phyloP scores from a whole-genome alignment of 1,140 invertebrate genomes.

The Aphaenogaster ashmeadi region DNA sequence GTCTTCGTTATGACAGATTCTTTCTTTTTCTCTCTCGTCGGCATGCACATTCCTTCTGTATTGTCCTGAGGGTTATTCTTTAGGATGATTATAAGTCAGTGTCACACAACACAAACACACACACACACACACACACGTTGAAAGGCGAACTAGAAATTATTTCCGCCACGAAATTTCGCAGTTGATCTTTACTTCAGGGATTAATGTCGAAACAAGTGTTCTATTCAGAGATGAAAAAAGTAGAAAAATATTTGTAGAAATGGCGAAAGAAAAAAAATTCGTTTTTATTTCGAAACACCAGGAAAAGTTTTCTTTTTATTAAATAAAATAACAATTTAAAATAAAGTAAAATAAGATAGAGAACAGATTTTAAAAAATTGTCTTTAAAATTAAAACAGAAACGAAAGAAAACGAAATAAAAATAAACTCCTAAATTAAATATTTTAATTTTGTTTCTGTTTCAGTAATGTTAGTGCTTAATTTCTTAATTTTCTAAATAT shows the following conservation, averaged over 20 bases:
- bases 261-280: neutral
- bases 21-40: slow-evolving; percentile 51
- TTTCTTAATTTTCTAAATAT: no score
- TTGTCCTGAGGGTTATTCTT: slow-evolving; percentile 20
- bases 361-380: no score
- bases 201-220: neutral
- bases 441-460: no score
- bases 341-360: no score
- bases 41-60: slow-evolving; percentile 2
- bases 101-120: neutral
- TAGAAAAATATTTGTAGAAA: neutral
- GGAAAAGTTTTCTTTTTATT: neutral
- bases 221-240: neutral
- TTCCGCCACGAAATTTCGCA: neutral
- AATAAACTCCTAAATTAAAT: no score
- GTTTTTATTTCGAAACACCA: neutral
- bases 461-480: no score
- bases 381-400: no score
- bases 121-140: neutral
- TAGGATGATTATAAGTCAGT: slow-evolving; percentile 16
- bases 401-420: no score
- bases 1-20: slow-evolving; percentile 73
- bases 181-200: slow-evolving; percentile 17
- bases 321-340: neutral
- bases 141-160: slow-evolving; percentile 14